Evolutionary conservation across 2,888 invertebrate species (phyloP).

Genomic region (Anthophora plumipes): DNA sequence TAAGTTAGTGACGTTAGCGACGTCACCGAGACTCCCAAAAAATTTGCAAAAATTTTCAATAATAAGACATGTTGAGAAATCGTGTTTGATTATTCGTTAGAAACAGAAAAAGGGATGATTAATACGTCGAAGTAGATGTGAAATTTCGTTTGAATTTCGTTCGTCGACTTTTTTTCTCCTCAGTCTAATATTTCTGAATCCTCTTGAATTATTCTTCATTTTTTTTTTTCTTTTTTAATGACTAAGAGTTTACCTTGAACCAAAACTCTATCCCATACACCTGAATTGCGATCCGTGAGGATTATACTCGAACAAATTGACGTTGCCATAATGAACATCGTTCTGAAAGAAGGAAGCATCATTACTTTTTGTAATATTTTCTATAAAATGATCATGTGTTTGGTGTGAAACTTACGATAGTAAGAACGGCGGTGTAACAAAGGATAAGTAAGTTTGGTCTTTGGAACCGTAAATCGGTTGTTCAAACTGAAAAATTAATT

Average conservation of each 20-base stretch:
- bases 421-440: constrained; percentile 94
- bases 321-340: constrained; percentile 94
- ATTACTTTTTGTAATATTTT: background rate
- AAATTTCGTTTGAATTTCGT: too few species aligned
- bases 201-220: too few species aligned
- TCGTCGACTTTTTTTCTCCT: too few species aligned
- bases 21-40: too few species aligned
- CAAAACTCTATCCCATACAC: constrained; percentile 94
- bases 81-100: too few species aligned
- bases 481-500: constrained; percentile 86
- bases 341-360: constrained; percentile 85
- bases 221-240: background rate
- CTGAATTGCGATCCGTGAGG: constrained; percentile 92
- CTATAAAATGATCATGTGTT: background rate
- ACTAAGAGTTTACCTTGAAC: constrained; percentile 88
- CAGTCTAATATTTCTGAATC: too few species aligned
- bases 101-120: too few species aligned
- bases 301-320: constrained; percentile 93
- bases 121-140: too few species aligned
- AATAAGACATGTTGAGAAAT: too few species aligned
- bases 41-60: too few species aligned
- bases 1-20: too few species aligned
- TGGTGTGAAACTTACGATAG: constrained; percentile 88
- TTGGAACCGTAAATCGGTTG: constrained; percentile 89
- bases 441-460: constrained; percentile 90